Percentiles rank a stretch among this genome's conserved stretches.
These are phyloP conservation scores for Anagrus nilaparvatae DNA, from an alignment of 1,140 invertebrate species.

Conservation along the genomic window DNA sequence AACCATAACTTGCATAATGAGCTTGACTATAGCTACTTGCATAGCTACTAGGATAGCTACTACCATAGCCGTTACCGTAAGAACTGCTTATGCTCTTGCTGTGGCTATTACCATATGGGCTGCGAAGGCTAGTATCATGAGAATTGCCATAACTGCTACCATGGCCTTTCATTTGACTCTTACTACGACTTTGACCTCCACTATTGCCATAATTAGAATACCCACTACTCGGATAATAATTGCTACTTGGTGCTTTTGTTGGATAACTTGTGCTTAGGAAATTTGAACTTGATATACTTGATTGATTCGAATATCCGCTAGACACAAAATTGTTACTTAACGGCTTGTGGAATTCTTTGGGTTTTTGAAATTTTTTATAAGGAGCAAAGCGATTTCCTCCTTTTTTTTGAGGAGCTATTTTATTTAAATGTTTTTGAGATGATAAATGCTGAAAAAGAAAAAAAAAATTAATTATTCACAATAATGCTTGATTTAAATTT, in stretches of 20 bases:
- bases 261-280: slow-evolving; percentile 15
- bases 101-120: no score
- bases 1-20: no score
- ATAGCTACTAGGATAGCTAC: no score
- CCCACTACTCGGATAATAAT: no score
- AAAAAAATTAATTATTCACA: slow-evolving; percentile 4
- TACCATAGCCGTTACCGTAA: no score
- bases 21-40: no score
- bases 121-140: no score
- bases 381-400: slow-evolving; percentile 29
- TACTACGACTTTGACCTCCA: slow-evolving; percentile 6
- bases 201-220: background rate
- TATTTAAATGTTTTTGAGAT: slow-evolving; percentile 34
- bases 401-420: slow-evolving; percentile 27
- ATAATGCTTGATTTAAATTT: background rate
- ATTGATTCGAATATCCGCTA: slow-evolving; percentile 23
- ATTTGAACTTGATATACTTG: slow-evolving; percentile 7
- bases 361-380: slow-evolving; percentile 29
- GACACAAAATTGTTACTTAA: slow-evolving; percentile 32
- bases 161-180: slow-evolving; percentile 1
- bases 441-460: slow-evolving; percentile 32
- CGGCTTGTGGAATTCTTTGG: slow-evolving; percentile 18
- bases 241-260: slow-evolving; percentile 14
- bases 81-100: no score
- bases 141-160: no score